Evolutionary conservation across 2,888 invertebrate genomes (phyloP), one percentile per base, ranked within the genome.

Genomic region (Cephus nigrinus): DNA sequence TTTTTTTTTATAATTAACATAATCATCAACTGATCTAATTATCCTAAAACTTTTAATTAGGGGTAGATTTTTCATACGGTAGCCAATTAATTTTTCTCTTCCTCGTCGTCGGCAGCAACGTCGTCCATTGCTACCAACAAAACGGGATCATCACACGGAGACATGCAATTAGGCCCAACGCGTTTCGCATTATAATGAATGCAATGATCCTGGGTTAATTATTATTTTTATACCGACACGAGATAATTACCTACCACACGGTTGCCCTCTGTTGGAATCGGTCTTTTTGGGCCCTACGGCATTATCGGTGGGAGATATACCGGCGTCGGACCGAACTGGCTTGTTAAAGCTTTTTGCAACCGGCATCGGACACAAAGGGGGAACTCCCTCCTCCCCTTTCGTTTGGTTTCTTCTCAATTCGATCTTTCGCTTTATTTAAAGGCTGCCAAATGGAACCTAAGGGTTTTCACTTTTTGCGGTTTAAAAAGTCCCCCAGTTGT

Each of bases 391-490:
- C 40, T 15, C 40, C 40, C 15, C 40, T 15, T 40, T 40, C 12
- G 4, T 40, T 40, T 40, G 40, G 40, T 12, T 40, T 40, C 40
- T 40, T 40, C 40, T 40, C 40, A 40, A 32, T 32, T 31, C 71
- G 31, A 69, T 32, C 71, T 69, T 34, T 32, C 76, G 12, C 69
- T 77, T 40, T 69, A n/a, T 73, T 75, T 31, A 32, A 40, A 69
- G 35, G 72, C 33, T 40, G 69, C 40, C 12, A 73, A 68, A 76
- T 33, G 75, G 78, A 74, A 69, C 75, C 73, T 75, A 71, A 32
- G 34, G 82, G 82, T 90, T 90, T 90, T 89, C 84, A 82, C 84
- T 90, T 90, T 90, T 90, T 88, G 86, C 86, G 71, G 85, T 12
- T 40, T 40, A 40, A 40, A 40, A 15, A 40, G 15, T 40, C 40